Base-by-base conservation (phyloP, 2,797 vertebrate genomes). In the Hybognathus amarus region DNA sequence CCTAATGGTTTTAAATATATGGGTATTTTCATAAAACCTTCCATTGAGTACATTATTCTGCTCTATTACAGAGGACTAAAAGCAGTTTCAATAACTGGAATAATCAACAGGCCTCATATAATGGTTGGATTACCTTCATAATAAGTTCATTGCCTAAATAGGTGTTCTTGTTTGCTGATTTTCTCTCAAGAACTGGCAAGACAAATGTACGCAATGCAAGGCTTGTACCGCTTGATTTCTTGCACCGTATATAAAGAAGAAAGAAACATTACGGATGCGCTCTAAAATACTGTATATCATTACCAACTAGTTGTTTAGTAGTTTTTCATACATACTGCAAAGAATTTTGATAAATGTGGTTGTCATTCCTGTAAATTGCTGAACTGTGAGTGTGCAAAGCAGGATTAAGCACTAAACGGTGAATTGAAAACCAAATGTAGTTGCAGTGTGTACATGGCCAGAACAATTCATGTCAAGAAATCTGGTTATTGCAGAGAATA, bases 21-120 rank as follows among this genome's bases (percentile, higher is more conserved):
- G 56, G 56, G 56, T 22, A 17, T 45, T 77, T 77, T 63, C 9
- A 45, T 45, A 45, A 77, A 77, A 63, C 10, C 56, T 45, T 27
- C 1, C 75, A 20, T 30, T 45, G n/a, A 61, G 36, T 12, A 63
- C 27, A 63, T 63, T 63, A 77, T 45, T 63, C 17, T 63, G n/a
- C 38, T 63, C 38, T 22, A 30, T 61, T 27, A 77, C 5, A 59
- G 73, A 59, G 40, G 52, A 18, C 52, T 76, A 77, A 77, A 77
- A 63, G 38, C 75, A 24, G 30, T 77, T 77, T 63, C 13, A 63
- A 27, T 61, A 42, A 77, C 61, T 77, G 54, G 24, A 30, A 63
- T 45, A 63, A 77, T 61, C 38, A 45, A 27, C 36, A 1, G 6
- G 24, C 6, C 7, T 9, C n/a, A 6, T n/a, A 77, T n/a, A 27